Evolutionary conservation across 2,113 vertebrate species (phyloP).

Genomic region (Epinephelus fuscoguttatus): DNA sequence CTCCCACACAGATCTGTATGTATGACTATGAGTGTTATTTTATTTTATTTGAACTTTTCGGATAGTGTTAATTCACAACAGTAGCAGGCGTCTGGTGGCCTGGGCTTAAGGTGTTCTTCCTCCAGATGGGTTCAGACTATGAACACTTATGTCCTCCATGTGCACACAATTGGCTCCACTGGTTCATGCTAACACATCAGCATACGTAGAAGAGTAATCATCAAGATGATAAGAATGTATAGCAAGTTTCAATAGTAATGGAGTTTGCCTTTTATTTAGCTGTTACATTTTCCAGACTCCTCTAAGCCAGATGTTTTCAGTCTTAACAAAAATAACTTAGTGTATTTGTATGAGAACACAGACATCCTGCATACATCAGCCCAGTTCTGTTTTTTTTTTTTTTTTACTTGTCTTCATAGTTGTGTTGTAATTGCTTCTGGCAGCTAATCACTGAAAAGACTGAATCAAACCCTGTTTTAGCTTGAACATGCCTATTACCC

Average conservation of each 20-base stretch:
- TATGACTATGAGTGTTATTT: constrained; percentile 4
- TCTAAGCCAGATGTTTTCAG: not conserved
- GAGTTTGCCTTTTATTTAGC: not conserved
- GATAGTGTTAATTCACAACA: constrained; percentile 8
- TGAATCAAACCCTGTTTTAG: not conserved
- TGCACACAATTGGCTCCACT: not conserved
- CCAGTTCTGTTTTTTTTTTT: no score
- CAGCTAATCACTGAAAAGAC: constrained; percentile 12
- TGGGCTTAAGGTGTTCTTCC: not conserved
- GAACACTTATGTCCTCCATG: not conserved
- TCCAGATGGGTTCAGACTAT: not conserved
- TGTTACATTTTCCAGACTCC: not conserved
- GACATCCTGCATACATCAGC: not conserved
- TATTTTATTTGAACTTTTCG: not conserved
- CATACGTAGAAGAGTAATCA: no score
- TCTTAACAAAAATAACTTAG: not conserved
- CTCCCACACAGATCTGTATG: not conserved
- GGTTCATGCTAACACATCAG: not conserved
- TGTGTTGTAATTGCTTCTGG: constrained; percentile 2
- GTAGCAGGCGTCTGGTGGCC: not conserved
- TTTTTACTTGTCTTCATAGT: not conserved
- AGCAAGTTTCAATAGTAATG: not conserved
- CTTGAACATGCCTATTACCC: not conserved
- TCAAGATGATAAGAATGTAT: not conserved
- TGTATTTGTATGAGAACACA: not conserved